Evolutionary conservation across 2,113 vertebrate species (phyloP).

Genomic region (Osmerus mordax): DNA sequence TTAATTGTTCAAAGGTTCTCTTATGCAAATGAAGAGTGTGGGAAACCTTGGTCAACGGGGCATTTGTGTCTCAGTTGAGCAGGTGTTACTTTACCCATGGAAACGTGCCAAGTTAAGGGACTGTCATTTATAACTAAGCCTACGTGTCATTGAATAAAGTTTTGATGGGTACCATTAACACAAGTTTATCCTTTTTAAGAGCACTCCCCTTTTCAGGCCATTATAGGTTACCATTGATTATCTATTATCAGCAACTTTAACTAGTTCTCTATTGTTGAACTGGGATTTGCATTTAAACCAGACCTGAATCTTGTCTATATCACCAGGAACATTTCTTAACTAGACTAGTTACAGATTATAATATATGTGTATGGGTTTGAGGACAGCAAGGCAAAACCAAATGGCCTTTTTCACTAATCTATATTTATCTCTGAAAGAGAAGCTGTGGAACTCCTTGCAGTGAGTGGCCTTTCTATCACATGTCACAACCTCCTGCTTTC

Average conservation of each 20-base stretch:
- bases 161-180: neutral
- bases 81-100: constrained; percentile 57
- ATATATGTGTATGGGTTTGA: neutral
- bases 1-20: too few species aligned
- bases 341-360: neutral
- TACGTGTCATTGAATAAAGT: neutral
- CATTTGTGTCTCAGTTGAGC: constrained; percentile 34
- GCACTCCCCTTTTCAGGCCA: neutral
- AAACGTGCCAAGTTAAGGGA: neutral
- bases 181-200: neutral
- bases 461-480: constrained; percentile 36
- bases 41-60: neutral
- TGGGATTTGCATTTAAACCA: too few species aligned
- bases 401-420: constrained; percentile 31
- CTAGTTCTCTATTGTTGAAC: too few species aligned
- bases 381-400: neutral
- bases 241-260: too few species aligned
- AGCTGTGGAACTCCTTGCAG: constrained; percentile 30
- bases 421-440: constrained; percentile 62
- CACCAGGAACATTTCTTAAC: too few species aligned
- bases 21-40: too few species aligned
- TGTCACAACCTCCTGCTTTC: constrained; percentile 24
- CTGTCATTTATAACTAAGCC: neutral
- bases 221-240: too few species aligned
- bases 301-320: too few species aligned